Evolutionary conservation across 2,888 invertebrate genomes (phyloP).

Genomic region (Nephrotoma flavescens): DNA sequence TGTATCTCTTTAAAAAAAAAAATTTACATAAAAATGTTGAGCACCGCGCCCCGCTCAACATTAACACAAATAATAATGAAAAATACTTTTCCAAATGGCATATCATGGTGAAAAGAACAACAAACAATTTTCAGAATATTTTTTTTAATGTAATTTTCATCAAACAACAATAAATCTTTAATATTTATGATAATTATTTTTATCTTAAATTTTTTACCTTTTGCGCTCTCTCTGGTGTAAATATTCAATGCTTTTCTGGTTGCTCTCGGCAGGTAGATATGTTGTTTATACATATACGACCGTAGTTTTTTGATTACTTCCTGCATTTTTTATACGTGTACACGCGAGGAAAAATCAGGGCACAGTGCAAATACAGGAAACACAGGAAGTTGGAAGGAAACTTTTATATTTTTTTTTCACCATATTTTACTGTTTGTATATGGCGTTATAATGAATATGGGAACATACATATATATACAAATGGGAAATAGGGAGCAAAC

Average conservation of each 20-base stretch:
- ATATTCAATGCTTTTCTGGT: background rate
- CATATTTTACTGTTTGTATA: background rate
- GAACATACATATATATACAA: background rate
- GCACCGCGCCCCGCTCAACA: background rate
- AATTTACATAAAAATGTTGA: background rate
- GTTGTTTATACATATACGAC: background rate
- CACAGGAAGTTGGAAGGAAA: background rate
- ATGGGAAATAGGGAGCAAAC: background rate
- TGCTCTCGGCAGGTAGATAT: background rate
- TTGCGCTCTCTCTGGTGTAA: background rate
- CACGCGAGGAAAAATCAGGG: background rate
- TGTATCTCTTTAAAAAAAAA: background rate
- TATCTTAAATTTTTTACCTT: background rate
- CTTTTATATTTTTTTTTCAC: background rate
- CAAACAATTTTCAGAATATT: background rate
- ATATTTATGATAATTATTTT: background rate
- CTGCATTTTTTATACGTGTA: background rate
- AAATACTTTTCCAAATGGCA: background rate
- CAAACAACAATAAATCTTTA: background rate
- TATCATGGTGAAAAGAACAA: background rate
- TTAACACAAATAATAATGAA: background rate
- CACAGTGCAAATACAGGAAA: background rate
- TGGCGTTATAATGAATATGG: background rate
- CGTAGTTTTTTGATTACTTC: background rate
- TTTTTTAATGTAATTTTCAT: background rate